Conservation (phyloP, 2,113 vertebrate genomes). For the Ardeotis arabs region DNA sequence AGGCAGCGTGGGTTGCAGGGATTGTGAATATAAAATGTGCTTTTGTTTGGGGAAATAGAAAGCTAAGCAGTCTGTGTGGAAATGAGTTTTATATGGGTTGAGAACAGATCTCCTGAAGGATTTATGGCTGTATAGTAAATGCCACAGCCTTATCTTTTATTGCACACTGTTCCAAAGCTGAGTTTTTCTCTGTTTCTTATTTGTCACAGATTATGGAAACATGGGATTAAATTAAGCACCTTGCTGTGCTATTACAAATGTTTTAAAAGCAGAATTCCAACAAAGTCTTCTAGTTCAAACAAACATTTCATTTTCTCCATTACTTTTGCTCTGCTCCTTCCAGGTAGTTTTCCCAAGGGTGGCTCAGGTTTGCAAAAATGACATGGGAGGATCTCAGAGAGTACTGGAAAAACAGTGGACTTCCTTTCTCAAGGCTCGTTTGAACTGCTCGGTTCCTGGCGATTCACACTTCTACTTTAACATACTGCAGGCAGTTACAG, state of each 20-base stretch:
- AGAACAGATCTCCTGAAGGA: conserved; percentile 77
- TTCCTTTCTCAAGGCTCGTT: conserved; percentile 94
- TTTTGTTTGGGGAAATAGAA: conserved; percentile 79
- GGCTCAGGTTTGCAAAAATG: conserved; percentile 95
- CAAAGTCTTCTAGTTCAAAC: not conserved
- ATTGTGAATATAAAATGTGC: conserved; percentile 72
- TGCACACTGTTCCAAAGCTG: conserved; percentile 64
- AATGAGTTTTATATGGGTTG: conserved; percentile 79
- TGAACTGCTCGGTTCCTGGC: conserved; percentile 97
- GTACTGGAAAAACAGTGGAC: conserved; percentile 99
- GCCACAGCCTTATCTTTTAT: conserved; percentile 77
- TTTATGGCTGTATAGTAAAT: conserved; percentile 77
- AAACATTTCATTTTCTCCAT: not conserved
- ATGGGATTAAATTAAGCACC: conserved; percentile 63
- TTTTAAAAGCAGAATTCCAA: conserved; percentile 17
- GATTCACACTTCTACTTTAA: conserved; percentile 99
- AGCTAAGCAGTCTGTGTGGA: conserved; percentile 79
- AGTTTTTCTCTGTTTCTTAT: conserved; percentile 53
- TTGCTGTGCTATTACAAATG: conserved; percentile 23
- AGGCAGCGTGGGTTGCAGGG: conserved; percentile 51
- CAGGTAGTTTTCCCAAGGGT: conserved; percentile 97
- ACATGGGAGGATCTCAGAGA: conserved; percentile 94
- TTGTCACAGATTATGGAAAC: conserved; percentile 71
- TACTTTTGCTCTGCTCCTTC: not conserved
- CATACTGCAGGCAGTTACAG: conserved; percentile 95